These are phyloP conservation scores for Mastomys coucha DNA, from an alignment of 2,113 vertebrate species.

Conservation along the genomic window DNA sequence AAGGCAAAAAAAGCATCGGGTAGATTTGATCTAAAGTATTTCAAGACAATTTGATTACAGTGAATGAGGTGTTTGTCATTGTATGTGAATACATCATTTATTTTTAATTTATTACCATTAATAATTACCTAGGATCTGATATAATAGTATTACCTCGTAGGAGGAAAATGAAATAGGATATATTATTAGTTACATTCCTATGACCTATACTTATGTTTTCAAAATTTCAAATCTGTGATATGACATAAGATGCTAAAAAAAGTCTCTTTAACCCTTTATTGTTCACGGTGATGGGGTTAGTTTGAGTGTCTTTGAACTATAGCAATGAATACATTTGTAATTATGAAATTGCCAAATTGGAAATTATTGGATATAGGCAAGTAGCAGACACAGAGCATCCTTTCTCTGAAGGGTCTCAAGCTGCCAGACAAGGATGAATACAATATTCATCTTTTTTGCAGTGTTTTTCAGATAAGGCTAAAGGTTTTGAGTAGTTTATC, in stretches of 20 bases:
- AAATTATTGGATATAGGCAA: neutral
- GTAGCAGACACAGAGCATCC: neutral
- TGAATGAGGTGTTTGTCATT: neutral
- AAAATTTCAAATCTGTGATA: neutral
- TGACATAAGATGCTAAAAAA: neutral
- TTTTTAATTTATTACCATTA: neutral
- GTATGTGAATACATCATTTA: neutral
- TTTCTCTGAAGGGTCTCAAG: neutral
- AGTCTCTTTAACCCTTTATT: neutral
- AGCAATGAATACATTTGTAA: neutral
- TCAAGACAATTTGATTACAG: neutral
- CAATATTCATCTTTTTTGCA: neutral
- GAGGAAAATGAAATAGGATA: neutral
- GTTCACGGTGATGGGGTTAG: neutral
- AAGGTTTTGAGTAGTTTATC: neutral
- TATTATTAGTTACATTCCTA: neutral
- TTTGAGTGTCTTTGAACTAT: neutral
- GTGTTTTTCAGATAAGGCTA: neutral
- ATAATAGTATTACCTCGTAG: neutral
- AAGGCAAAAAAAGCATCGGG: neutral
- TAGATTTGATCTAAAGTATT: constrained; percentile 22
- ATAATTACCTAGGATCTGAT: neutral
- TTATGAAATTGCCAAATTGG: neutral
- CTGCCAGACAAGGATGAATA: neutral
- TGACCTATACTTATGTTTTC: neutral